phyloP scores from a whole-genome alignment of 2,113 vertebrate genomes.

The Lagopus muta region DNA sequence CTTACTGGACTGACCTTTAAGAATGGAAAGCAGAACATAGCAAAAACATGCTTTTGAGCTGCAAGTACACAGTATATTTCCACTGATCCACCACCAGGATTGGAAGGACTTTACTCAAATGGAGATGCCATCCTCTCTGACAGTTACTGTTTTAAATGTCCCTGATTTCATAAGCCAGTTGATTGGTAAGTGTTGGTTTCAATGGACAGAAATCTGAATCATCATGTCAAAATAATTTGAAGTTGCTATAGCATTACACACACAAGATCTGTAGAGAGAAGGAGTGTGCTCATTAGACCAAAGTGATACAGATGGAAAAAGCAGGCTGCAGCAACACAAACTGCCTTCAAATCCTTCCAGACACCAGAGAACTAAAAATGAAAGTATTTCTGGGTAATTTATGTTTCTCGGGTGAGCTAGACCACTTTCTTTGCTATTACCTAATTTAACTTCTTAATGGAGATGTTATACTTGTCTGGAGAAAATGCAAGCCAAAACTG shows the following conservation, averaged over 20 bases:
- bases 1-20: neutral
- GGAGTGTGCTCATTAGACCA: neutral
- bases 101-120: neutral
- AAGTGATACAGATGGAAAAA: neutral
- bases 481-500: too few relatives aligned
- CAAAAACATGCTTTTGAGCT: neutral
- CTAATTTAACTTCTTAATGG: too few relatives aligned
- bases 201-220: neutral
- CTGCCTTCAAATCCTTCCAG: neutral
- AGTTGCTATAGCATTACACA: neutral
- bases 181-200: neutral
- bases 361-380: neutral
- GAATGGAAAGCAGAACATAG: neutral
- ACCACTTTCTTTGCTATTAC: too few relatives aligned
- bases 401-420: neutral
- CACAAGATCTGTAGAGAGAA: neutral
- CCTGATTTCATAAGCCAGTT: neutral
- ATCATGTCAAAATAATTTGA: neutral
- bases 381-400: neutral
- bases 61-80: neutral
- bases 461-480: too few relatives aligned
- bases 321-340: neutral
- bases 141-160: neutral
- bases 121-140: neutral
- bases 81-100: neutral